phyloP scores from a whole-genome alignment of 1,140 invertebrate species.

The Limonius californicus region DNA sequence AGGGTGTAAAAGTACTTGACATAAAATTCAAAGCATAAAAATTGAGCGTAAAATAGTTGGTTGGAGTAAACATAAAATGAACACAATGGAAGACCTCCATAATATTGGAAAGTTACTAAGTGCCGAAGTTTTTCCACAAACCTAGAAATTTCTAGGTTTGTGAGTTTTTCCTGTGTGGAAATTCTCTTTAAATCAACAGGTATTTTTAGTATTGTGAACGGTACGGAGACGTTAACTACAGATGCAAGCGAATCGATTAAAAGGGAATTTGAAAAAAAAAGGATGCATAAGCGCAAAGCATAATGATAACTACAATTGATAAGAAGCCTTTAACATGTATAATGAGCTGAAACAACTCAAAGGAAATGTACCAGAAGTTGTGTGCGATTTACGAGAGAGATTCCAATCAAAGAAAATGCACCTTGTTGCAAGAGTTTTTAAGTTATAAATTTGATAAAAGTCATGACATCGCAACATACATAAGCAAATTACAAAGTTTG shows the following conservation, averaged over 20 bases:
- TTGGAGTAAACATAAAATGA: too few species aligned
- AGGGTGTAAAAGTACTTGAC: too few species aligned
- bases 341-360: constrained; percentile 35
- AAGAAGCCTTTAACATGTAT: constrained; percentile 33
- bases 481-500: constrained; percentile 37
- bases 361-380: constrained; percentile 41
- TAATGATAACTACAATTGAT: constrained; percentile 32
- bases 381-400: constrained; percentile 39
- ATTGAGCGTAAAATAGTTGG: too few species aligned
- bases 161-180: too few species aligned
- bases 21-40: too few species aligned
- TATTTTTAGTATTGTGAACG: constrained; percentile 1
- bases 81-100: too few species aligned
- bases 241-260: background rate
- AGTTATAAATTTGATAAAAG: too few species aligned
- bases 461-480: constrained; percentile 36
- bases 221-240: background rate
- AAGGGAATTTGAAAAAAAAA: constrained; percentile 24
- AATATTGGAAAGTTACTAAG: too few species aligned
- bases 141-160: too few species aligned
- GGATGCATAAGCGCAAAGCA: constrained; percentile 31
- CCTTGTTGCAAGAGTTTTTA: constrained; percentile 39
- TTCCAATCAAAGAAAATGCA: constrained; percentile 33
- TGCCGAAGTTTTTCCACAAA: too few species aligned
- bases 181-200: too few species aligned